phyloP scores from a whole-genome alignment of 2,797 vertebrate genomes.

The Sorex maritimensis region DNA sequence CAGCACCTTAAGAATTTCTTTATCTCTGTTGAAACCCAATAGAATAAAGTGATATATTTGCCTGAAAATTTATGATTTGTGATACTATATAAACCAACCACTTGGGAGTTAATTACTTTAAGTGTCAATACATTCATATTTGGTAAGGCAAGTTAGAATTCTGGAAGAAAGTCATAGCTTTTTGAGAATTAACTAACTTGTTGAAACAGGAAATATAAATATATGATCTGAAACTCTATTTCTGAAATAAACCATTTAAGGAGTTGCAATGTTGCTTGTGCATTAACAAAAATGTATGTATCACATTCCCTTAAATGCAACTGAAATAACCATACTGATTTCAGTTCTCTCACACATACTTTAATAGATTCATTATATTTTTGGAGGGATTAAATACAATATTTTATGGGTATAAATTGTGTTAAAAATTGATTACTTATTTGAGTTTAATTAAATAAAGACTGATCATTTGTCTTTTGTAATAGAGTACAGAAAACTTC shows the following conservation, averaged over 20 bases:
- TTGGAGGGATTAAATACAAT: slow-evolving; percentile 30
- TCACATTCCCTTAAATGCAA: background rate
- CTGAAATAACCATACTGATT: background rate
- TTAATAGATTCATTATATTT: background rate
- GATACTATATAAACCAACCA: slow-evolving; percentile 39
- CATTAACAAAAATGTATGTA: background rate
- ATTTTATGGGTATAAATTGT: background rate
- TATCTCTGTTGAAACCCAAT: slow-evolving; percentile 78
- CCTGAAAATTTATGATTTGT: slow-evolving; percentile 71
- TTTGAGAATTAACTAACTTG: slow-evolving; percentile 29
- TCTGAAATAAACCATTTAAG: background rate
- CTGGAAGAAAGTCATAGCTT: slow-evolving; percentile 48
- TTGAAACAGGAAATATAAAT: background rate
- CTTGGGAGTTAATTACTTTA: slow-evolving; percentile 62
- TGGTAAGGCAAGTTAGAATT: slow-evolving; percentile 8
- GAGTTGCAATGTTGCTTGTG: background rate
- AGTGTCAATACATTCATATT: slow-evolving; percentile 24
- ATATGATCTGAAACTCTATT: background rate
- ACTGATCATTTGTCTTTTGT: background rate
- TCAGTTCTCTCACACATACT: background rate
- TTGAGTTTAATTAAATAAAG: background rate
- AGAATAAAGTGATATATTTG: slow-evolving; percentile 71
- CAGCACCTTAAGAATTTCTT: slow-evolving; percentile 81
- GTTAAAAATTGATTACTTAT: background rate
- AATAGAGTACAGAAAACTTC: background rate